Evolutionary conservation across 2,113 vertebrate genomes (phyloP).

Genomic region (Monopterus albus): DNA sequence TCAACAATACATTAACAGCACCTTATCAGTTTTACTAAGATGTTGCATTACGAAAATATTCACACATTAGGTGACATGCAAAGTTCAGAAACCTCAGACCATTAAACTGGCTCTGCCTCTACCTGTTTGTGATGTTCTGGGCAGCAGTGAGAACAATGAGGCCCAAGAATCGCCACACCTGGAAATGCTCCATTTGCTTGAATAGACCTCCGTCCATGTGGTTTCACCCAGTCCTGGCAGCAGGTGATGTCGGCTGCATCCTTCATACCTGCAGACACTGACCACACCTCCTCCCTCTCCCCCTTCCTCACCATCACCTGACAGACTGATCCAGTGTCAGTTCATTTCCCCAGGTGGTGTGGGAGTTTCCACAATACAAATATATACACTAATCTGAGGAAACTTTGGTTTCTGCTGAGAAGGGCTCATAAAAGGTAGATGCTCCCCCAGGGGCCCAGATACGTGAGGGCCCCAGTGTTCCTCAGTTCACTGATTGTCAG

Average conservation of each 20-base stretch:
- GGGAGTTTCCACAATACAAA: no score
- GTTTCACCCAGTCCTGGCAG: background rate
- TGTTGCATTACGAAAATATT: no score
- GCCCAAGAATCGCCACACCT: slow-evolving; percentile 35
- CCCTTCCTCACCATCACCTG: slow-evolving; percentile 4
- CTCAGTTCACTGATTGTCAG: background rate
- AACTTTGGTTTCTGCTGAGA: no score
- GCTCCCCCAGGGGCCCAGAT: no score
- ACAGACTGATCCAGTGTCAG: background rate
- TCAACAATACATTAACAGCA: no score
- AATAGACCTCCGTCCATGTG: background rate
- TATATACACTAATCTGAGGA: no score
- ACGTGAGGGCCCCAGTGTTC: no score
- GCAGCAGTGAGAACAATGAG: slow-evolving; percentile 25
- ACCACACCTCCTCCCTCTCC: slow-evolving; percentile 1
- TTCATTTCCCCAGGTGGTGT: no score
- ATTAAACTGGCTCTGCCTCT: no score
- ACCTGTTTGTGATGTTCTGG: slow-evolving; percentile 5
- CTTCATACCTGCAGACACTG: slow-evolving; percentile 25
- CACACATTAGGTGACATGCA: background rate
- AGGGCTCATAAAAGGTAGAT: background rate
- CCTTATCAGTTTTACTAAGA: no score
- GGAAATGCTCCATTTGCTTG: slow-evolving; percentile 62
- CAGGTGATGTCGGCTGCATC: background rate
- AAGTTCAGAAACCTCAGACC: no score